Conservation (phyloP, 2,888 invertebrate species). For the Xylota segnis region DNA sequence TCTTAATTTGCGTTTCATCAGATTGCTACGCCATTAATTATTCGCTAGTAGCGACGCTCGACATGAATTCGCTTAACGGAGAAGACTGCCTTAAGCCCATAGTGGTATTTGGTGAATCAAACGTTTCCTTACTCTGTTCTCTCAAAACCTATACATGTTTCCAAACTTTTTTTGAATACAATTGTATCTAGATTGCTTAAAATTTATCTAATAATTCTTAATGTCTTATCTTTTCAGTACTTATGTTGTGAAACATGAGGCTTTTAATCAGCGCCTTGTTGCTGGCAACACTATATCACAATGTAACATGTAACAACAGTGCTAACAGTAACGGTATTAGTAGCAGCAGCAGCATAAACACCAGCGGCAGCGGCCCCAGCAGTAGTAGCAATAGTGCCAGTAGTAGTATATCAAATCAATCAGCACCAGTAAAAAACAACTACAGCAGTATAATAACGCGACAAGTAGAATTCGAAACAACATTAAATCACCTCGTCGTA, state of each 20-base stretch:
- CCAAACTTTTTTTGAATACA: too few species aligned
- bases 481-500: constrained; percentile 95
- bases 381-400: constrained; percentile 48
- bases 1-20: too few species aligned
- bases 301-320: constrained; percentile 70
- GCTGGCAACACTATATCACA: constrained; percentile 79
- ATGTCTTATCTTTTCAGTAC: constrained; percentile 73
- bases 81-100: too few species aligned
- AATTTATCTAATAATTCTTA: not conserved
- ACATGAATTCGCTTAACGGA: too few species aligned
- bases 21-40: too few species aligned
- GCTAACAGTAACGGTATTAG: constrained; percentile 61
- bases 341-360: constrained; percentile 22
- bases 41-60: too few species aligned
- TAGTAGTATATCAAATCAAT: constrained; percentile 46
- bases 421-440: constrained; percentile 77
- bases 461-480: constrained; percentile 83
- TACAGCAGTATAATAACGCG: constrained; percentile 83
- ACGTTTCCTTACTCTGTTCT: too few species aligned
- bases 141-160: too few species aligned
- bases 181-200: not conserved
- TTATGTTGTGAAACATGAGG: constrained; percentile 80
- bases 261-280: constrained; percentile 79
- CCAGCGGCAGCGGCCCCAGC: constrained; percentile 54
- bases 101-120: too few species aligned